phyloP scores from a whole-genome alignment of 2,797 vertebrate genomes.

The Ptychobarbus kaznakovi region DNA sequence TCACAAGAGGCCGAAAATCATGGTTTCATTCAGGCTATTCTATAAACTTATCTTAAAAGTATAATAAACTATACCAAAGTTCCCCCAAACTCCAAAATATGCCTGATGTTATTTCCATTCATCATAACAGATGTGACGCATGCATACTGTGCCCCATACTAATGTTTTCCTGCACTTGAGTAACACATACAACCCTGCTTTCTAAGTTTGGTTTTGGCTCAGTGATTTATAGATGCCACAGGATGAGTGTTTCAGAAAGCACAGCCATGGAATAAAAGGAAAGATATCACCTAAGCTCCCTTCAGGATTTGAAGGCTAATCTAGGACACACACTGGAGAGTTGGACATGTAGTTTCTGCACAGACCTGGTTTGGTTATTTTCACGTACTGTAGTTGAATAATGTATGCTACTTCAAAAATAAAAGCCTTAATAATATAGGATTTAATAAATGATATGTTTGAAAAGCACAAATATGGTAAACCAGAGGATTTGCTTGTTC shows the following conservation, averaged over 20 bases:
- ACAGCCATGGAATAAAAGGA: neutral
- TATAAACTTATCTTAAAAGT: neutral
- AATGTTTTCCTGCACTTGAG: neutral
- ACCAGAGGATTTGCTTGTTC: neutral
- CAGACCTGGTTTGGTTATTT: slow-evolving; percentile 32
- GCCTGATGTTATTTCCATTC: neutral
- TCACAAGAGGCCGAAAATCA: neutral
- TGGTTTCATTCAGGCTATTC: neutral
- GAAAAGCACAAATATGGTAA: neutral
- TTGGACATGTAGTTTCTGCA: slow-evolving; percentile 23
- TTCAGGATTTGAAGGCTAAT: slow-evolving; percentile 48
- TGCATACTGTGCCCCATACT: neutral
- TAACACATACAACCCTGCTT: neutral
- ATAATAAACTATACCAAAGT: neutral
- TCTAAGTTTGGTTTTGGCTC: neutral
- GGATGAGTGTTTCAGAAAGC: slow-evolving; percentile 8
- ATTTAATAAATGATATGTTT: neutral
- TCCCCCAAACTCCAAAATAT: neutral
- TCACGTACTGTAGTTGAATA: slow-evolving; percentile 15
- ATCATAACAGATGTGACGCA: neutral
- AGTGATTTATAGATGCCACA: slow-evolving; percentile 8
- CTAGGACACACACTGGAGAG: slow-evolving; percentile 35
- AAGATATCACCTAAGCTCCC: slow-evolving; percentile 22
- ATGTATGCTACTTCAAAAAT: neutral
- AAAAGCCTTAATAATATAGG: neutral